Base-by-base conservation (phyloP, 2,113 vertebrate genomes). In the Chlamydotis undulata region DNA sequence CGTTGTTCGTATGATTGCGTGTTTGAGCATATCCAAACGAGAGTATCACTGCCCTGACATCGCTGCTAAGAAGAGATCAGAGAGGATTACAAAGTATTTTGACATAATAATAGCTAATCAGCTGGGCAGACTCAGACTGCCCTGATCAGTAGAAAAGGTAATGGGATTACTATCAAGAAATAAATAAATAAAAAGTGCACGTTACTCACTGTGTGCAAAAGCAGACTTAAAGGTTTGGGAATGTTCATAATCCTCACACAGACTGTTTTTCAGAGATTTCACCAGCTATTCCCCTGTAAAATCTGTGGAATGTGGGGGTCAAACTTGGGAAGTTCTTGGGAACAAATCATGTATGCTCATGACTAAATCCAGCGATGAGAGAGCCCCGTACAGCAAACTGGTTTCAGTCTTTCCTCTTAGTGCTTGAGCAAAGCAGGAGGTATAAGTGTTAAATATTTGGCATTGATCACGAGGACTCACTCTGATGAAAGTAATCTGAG, bases 91-190 rank as follows among this genome's bases (percentile, higher is more conserved):
- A 8, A 61, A 92, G 93, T 94, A 87, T 96, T 96, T 94, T 94
- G 81, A 94, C 80, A 95, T 76, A 84, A 73, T 93, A 95, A 87
- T 91, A 95, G 95, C 73, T 96, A 96, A 95, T 96, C 89, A 95
- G 50, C 86, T 89, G 89, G 67, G n/a, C 61, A 95, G 92, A 90
- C 57, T 93, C 77, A 69, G 80, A 65, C 74, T 96, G 91, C 88
- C 86, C 63, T n/a, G 85, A 91, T 71, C 90, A 87, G 75, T 78
- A 70, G 78, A 63, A 95, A 93, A 97, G 59, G 79, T 95, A 96
- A 95, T 92, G 90, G 25, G 85, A 96, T 95, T 97, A 75, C 55
- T 80, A 47, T 22, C 3, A 31, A 74, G 43, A 83, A 71, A 33
- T 35, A 67, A 71, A 22, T 3, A 81, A 82, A 73, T 15, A 70